phyloP scores from a whole-genome alignment of 2,888 invertebrate species.

The Drosophila mimetica region DNA sequence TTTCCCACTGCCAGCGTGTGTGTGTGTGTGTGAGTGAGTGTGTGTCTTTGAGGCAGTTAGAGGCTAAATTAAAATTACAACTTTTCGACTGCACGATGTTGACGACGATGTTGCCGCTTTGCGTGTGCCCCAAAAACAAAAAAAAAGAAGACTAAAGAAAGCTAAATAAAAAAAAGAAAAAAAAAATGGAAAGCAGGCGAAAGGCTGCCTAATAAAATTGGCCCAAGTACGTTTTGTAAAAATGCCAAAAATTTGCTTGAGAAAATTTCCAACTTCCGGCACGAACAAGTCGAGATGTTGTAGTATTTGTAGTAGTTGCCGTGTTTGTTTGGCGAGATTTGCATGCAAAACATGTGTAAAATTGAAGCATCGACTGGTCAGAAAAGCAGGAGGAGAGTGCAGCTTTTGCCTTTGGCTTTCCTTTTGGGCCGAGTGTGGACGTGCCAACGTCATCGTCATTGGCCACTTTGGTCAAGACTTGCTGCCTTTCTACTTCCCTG shows the following conservation, averaged over 20 bases:
- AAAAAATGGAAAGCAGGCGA: background rate
- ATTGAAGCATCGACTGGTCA: conserved; percentile 46
- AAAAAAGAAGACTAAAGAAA: background rate
- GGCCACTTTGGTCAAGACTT: conserved; percentile 32
- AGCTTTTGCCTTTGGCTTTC: conserved; percentile 13
- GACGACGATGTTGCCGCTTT: conserved; percentile 46
- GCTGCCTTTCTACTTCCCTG: background rate
- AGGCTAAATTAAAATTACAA: conserved; percentile 57
- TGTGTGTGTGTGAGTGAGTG: conserved; percentile 4
- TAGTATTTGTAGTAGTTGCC: conserved; percentile 10
- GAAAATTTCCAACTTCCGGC: conserved; percentile 71
- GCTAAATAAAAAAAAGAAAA: conserved; percentile 1
- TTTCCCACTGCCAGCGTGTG: conserved; percentile 8
- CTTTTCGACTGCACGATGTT: conserved; percentile 51
- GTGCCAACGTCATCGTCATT: conserved; percentile 52
- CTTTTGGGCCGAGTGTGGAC: conserved; percentile 22
- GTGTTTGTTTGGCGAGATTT: conserved; percentile 50
- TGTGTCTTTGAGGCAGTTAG: conserved; percentile 50
- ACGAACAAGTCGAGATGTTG: conserved; percentile 39
- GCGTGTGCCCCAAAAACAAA: conserved; percentile 49
- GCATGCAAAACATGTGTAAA: conserved; percentile 62
- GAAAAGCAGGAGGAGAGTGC: background rate
- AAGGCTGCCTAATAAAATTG: conserved; percentile 67
- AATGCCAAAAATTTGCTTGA: conserved; percentile 71
- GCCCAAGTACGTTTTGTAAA: conserved; percentile 72